Base-by-base conservation (phyloP, 2,113 vertebrate species). In the Phrynocephalus versicolor region DNA sequence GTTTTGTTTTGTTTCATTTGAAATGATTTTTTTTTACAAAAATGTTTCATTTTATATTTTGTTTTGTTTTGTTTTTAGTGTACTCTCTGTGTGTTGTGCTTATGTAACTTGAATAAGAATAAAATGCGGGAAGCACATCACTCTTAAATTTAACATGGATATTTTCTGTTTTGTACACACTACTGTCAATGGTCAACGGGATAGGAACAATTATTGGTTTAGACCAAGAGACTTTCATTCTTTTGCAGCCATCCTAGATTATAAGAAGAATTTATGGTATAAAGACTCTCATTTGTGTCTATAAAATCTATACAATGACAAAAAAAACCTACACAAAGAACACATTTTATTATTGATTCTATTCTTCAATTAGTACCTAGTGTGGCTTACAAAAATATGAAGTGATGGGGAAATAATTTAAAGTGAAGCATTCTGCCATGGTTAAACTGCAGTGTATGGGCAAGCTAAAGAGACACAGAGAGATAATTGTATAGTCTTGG, bases 61-160 rank as follows among this genome's bases (percentile, higher is more conserved):
- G n/a, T n/a, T n/a, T n/a, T n/a, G n/a, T n/a, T n/a, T n/a, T n/a
- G n/a, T n/a, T n/a, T n/a, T n/a, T n/a, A n/a, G n/a, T n/a, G n/a
- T n/a, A n/a, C n/a, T n/a, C n/a, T n/a, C n/a, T n/a, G n/a, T n/a
- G n/a, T n/a, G n/a, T n/a, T n/a, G n/a, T n/a, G n/a, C n/a, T n/a
- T n/a, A n/a, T n/a, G n/a, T n/a, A n/a, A n/a, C 51, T 18, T 51
- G 78, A 77, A 77, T 62, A 35, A 87, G 23, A 58, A 87, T 77
- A 37, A 78, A 27, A 62, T 33, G 30, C 15, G 37, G 71, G 25
- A 72, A 74, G 60, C 25, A 78, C 77, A 78, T 85, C 37, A 69
- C n/a, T 67, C 33, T 70, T 45, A 37, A 57, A 30, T 70, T 37
- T 69, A 58, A 70, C 6, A 10, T 67, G 25, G 69, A 55, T 39